Base-by-base conservation (phyloP, 2,797 vertebrate genomes). In the Falco biarmicus region DNA sequence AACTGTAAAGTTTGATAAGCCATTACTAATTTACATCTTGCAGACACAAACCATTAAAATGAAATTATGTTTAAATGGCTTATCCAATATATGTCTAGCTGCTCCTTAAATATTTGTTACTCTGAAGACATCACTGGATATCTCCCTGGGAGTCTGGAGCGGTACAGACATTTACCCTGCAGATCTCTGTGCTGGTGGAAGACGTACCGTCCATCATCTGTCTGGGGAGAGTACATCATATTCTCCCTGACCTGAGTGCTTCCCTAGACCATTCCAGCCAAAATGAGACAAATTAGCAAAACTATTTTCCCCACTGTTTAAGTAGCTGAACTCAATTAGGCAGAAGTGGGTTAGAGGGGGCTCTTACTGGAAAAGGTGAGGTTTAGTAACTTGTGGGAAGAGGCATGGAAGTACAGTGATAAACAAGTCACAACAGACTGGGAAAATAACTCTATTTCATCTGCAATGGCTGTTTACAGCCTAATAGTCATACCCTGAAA, bases 31-130 rank as follows among this genome's bases (percentile, higher is more conserved):
- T 97, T 95, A 96, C 84, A 84, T 94, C 73, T 97, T 90, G 64
- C 84, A 96, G 90, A 96, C 95, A 95, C 78, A 94, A 97, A 97
- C 97, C 32, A 96, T 97, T 97, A 96, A 95, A 97, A 97, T 89
- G 15, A 95, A 97, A 96, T 93, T 14, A 93, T 94, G 32, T 93
- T 97, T 97, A 96, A 96, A 95, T 97, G 84, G 68, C 50, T 97
- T 97, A 94, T 70, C 89, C 66, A 66, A 76, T 96, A 93, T 91
- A 85, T 88, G 92, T 95, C 60, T 97, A 97, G 97, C 92, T 95
- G 79, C 34, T 77, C 63, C 91, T 90, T 95, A 91, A 87, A 97
- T 96, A 41, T 97, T 97, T 95, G 85, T 77, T 85, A 84, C 43
- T 77, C 68, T 65, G 63, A 95, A 78, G 70, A 90, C 41, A 63